Evolutionary conservation across 2,888 invertebrate genomes (phyloP).

Genomic region (Archaeoteleia sp.): DNA sequence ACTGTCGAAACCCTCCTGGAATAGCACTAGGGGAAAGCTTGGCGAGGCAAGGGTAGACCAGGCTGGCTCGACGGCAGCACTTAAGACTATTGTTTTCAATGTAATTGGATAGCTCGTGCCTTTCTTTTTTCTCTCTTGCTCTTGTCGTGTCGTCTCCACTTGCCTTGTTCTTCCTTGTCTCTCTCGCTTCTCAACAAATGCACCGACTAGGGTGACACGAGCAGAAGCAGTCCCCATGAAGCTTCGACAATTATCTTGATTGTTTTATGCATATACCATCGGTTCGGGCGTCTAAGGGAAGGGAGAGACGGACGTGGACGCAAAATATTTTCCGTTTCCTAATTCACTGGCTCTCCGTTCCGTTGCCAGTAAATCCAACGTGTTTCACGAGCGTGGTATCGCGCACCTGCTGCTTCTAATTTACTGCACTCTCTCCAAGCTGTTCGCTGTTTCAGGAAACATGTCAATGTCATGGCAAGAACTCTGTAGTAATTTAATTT

Average conservation of each 20-base stretch:
- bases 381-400: constrained; percentile 56
- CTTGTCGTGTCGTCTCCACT: constrained; percentile 9
- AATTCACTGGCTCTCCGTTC: constrained; percentile 48
- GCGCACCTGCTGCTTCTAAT: constrained; percentile 64
- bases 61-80: constrained; percentile 72
- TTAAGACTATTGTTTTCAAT: constrained; percentile 77
- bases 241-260: constrained; percentile 75
- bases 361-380: constrained; percentile 48
- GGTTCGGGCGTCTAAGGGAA: constrained; percentile 23
- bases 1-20: constrained; percentile 58
- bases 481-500: constrained; percentile 15
- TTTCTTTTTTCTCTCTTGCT: constrained; percentile 40
- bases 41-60: constrained; percentile 53
- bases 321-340: constrained; percentile 51
- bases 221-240: constrained; percentile 61
- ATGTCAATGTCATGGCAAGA: constrained; percentile 1
- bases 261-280: constrained; percentile 74
- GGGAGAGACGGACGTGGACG: constrained; percentile 22
- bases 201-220: constrained; percentile 29
- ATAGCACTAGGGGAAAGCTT: constrained; percentile 55
- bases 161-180: constrained; percentile 36
- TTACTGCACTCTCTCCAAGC: constrained; percentile 49
- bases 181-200: constrained; percentile 49
- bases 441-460: constrained; percentile 16
- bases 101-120: constrained; percentile 75